Percentiles rank a stretch among this genome's conserved stretches.
Evolutionary conservation across 2,888 invertebrate genomes (phyloP).

Genomic region (Papilio gigon): DNA sequence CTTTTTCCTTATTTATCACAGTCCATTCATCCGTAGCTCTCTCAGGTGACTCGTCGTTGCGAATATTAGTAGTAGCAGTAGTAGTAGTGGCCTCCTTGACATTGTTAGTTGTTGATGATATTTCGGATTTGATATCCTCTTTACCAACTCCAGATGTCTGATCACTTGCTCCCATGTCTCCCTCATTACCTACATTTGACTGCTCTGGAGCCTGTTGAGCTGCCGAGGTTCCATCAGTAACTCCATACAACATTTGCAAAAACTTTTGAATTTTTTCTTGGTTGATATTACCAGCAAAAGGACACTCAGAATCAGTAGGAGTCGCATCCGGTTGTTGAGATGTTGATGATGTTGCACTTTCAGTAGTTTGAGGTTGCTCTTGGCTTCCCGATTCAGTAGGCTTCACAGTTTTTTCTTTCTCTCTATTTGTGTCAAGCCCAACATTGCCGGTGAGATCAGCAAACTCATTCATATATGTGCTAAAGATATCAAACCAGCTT

Average conservation of each 20-base stretch:
- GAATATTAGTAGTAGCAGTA: too few relatives aligned
- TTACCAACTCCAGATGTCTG: slow-evolving; percentile 37
- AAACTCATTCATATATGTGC: slow-evolving; percentile 80
- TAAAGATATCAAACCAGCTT: slow-evolving; percentile 78
- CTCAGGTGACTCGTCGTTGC: slow-evolving; percentile 60
- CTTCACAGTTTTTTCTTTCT: slow-evolving; percentile 45
- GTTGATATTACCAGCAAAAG: slow-evolving; percentile 42
- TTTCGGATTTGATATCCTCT: slow-evolving; percentile 44
- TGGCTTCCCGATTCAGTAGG: slow-evolving; percentile 44
- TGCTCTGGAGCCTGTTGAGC: not conserved
- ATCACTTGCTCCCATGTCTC: not conserved
- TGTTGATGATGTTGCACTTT: slow-evolving; percentile 42
- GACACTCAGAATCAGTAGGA: slow-evolving; percentile 35
- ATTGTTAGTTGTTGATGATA: slow-evolving; percentile 44
- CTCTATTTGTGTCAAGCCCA: slow-evolving; percentile 50
- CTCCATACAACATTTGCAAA: slow-evolving; percentile 41
- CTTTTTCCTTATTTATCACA: slow-evolving; percentile 70
- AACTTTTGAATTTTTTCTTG: slow-evolving; percentile 49
- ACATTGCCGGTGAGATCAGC: slow-evolving; percentile 76
- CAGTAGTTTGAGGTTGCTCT: slow-evolving; percentile 39
- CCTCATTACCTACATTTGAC: slow-evolving; percentile 14
- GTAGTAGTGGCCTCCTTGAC: slow-evolving; percentile 32
- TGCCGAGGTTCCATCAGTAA: not conserved
- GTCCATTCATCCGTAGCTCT: slow-evolving; percentile 70
- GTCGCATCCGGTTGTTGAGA: slow-evolving; percentile 42